These are phyloP conservation scores for Yponomeuta malinellus DNA, from an alignment of 2,888 invertebrate species.

Conservation along the genomic window DNA sequence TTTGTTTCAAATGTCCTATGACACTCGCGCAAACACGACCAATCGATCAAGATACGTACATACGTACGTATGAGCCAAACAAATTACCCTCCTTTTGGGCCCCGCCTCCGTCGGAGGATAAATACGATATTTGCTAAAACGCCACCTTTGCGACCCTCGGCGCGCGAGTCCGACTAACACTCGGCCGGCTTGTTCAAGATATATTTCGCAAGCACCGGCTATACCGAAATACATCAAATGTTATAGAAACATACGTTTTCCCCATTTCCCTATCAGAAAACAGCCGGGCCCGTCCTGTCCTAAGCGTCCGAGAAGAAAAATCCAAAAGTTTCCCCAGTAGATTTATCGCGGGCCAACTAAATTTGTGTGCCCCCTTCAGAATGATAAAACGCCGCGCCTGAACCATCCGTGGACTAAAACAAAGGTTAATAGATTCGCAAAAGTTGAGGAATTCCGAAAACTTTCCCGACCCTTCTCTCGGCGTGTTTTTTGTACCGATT, in stretches of 20 bases:
- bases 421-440: constrained; percentile 25
- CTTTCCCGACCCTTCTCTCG: constrained; percentile 19
- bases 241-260: not conserved
- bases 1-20: too few species aligned
- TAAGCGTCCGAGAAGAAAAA: constrained; percentile 20
- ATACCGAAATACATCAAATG: too few species aligned
- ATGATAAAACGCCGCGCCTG: constrained; percentile 21
- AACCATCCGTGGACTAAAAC: constrained; percentile 20
- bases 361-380: constrained; percentile 21
- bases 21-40: too few species aligned
- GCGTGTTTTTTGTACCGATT: constrained; percentile 1
- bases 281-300: constrained; percentile 17
- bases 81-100: too few species aligned
- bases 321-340: constrained; percentile 18
- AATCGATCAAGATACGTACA: too few species aligned
- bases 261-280: not conserved
- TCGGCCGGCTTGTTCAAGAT: too few species aligned
- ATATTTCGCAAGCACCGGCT: too few species aligned
- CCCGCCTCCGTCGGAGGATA: too few species aligned
- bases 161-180: too few species aligned
- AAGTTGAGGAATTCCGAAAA: constrained; percentile 23
- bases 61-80: too few species aligned
- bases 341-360: constrained; percentile 22
- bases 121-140: too few species aligned
- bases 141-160: too few species aligned